Evolutionary conservation across 2,113 vertebrate species (phyloP).

Genomic region (Corythoichthys haematopterus): DNA sequence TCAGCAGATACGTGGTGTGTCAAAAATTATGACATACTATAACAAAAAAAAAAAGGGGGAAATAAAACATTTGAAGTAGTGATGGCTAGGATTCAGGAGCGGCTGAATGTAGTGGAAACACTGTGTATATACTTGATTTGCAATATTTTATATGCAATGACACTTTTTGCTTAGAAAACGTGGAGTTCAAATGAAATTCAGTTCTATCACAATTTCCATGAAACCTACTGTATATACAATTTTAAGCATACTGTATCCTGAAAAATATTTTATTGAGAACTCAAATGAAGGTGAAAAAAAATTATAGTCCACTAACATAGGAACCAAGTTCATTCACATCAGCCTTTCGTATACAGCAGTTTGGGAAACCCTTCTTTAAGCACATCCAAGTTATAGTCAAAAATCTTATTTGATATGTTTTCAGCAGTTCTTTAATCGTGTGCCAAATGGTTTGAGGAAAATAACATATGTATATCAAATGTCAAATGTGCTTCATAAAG

Average conservation of each 20-base stretch:
- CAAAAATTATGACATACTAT: too few relatives aligned
- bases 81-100: too few relatives aligned
- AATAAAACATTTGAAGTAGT: too few relatives aligned
- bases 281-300: background rate
- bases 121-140: too few relatives aligned
- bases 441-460: conserved; percentile 15
- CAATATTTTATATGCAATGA: too few relatives aligned
- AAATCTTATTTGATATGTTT: background rate
- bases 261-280: background rate
- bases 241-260: background rate
- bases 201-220: background rate
- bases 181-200: too few relatives aligned
- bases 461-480: conserved; percentile 27
- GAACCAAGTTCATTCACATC: background rate
- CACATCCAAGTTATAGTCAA: background rate
- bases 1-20: too few relatives aligned
- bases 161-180: too few relatives aligned
- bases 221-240: background rate
- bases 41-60: too few relatives aligned
- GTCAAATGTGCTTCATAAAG: conserved; percentile 18
- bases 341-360: background rate
- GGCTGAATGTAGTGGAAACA: too few relatives aligned
- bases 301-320: background rate
- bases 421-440: background rate
- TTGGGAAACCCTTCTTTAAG: background rate